Percentiles rank a stretch among this genome's conserved stretches.
Conservation (phyloP, 2,797 vertebrate species). For the Chelon auratus region DNA sequence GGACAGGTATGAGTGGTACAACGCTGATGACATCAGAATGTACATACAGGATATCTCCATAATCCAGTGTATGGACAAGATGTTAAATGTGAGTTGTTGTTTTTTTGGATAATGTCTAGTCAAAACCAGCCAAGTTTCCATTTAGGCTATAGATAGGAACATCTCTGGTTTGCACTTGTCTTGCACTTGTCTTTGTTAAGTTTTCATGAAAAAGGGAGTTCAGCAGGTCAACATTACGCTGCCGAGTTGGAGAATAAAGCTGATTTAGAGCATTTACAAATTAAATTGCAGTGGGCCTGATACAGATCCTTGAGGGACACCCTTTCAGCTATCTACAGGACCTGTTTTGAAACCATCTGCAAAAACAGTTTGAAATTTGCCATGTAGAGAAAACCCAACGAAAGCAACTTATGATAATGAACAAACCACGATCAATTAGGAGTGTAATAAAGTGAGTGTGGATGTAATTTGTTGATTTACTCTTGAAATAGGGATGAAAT, state of each 20-base stretch:
- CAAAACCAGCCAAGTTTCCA: too few species aligned
- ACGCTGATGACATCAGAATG: too few species aligned
- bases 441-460: background rate
- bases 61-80: background rate
- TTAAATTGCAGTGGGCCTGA: background rate
- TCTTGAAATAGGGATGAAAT: background rate
- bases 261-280: background rate
- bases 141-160: background rate
- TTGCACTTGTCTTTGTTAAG: background rate
- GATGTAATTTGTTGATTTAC: background rate
- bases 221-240: background rate
- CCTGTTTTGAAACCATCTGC: constrained; percentile 1
- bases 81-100: background rate
- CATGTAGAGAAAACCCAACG: background rate
- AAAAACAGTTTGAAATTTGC: background rate
- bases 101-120: too few species aligned
- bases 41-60: too few species aligned
- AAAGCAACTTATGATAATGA: background rate
- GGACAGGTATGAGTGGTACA: too few species aligned
- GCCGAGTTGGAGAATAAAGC: background rate
- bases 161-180: background rate
- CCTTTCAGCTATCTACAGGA: background rate
- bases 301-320: background rate
- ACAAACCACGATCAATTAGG: background rate
- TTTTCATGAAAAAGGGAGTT: background rate